Evolutionary conservation across 2,888 invertebrate genomes (phyloP).

Genomic region (Chaitophorus viminalis): DNA sequence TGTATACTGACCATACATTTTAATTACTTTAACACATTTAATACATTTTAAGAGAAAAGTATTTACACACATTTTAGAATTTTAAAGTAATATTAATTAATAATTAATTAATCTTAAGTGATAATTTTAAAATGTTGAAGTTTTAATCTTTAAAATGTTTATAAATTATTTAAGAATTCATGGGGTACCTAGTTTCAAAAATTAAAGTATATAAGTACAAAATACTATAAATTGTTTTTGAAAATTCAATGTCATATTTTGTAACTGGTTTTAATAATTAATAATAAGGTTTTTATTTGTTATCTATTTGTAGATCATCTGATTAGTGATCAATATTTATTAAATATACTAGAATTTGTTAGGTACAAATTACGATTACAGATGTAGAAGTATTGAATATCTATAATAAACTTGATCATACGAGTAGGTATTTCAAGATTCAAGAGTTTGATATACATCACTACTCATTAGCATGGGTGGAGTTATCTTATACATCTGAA

Average conservation of each 20-base stretch:
- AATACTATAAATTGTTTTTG: constrained; percentile 10
- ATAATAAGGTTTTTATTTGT: not conserved
- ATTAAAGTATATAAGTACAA: not conserved
- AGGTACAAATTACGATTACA: too few species aligned
- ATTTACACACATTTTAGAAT: not conserved
- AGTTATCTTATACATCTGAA: too few species aligned
- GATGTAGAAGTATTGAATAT: too few species aligned
- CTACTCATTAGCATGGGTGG: too few species aligned
- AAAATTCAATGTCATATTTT: not conserved
- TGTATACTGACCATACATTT: not conserved
- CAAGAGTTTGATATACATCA: too few species aligned
- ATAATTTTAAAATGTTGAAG: too few species aligned
- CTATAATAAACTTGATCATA: too few species aligned
- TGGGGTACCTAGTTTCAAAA: not conserved
- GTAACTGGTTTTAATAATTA: not conserved
- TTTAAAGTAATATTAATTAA: too few species aligned
- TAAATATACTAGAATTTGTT: too few species aligned
- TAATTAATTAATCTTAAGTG: too few species aligned
- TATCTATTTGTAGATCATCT: not conserved
- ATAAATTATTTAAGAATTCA: not conserved
- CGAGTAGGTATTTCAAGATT: too few species aligned
- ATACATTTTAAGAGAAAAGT: not conserved
- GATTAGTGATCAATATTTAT: too few species aligned
- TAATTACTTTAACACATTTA: not conserved
- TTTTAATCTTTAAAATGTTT: not conserved